Percentiles rank a stretch among this genome's conserved stretches.
phyloP scores from a whole-genome alignment of 2,797 vertebrate species.

The Rhynchotus rufescens region DNA sequence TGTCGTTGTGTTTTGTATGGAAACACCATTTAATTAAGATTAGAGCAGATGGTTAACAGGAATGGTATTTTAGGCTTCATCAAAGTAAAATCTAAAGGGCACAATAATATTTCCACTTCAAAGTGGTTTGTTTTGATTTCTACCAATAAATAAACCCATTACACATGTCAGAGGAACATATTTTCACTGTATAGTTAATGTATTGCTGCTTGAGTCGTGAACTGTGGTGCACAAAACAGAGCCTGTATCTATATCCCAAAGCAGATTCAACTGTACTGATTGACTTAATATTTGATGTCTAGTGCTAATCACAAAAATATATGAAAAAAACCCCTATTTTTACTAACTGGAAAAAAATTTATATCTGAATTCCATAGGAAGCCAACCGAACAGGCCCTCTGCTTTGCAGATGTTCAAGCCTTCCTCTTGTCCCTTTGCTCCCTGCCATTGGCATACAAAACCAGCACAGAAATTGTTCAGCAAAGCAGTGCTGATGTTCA shows the following conservation, averaged over 20 bases:
- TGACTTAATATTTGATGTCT: not conserved
- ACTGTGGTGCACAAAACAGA: not conserved
- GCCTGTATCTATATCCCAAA: not conserved
- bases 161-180: not conserved
- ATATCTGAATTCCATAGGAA: accelerated
- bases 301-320: not conserved
- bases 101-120: constrained; percentile 41
- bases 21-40: constrained; percentile 34
- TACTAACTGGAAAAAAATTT: accelerated
- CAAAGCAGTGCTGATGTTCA: not conserved
- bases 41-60: constrained; percentile 45
- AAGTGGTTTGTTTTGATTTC: constrained; percentile 34
- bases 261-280: not conserved
- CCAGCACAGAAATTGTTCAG: constrained; percentile 4
- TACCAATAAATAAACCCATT: constrained; percentile 12
- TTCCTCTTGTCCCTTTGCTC: not conserved
- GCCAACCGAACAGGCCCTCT: not conserved
- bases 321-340: accelerated
- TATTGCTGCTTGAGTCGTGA: not conserved
- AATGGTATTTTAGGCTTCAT: constrained; percentile 17
- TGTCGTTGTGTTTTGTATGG: constrained; percentile 27
- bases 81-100: constrained; percentile 28
- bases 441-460: not conserved
- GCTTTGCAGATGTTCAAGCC: not conserved
- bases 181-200: not conserved